Percentiles rank a stretch among this genome's conserved stretches.
phyloP scores from a whole-genome alignment of 2,113 vertebrate genomes.

The Mobula birostris region DNA sequence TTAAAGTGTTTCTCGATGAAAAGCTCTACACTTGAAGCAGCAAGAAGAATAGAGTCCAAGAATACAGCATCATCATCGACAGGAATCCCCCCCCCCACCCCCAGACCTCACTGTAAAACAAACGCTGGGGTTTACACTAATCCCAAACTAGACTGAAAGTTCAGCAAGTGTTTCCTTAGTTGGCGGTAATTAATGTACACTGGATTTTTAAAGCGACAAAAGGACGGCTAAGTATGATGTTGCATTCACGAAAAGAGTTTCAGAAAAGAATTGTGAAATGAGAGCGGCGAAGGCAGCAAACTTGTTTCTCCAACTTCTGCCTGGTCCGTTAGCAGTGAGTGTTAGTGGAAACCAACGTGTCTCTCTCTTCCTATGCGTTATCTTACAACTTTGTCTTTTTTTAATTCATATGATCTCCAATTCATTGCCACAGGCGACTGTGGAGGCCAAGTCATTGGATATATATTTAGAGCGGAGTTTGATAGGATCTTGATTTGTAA shows the following conservation, averaged over 20 bases:
- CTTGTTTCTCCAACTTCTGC: too few species aligned
- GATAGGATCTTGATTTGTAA: too few species aligned
- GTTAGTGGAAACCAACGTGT: neutral
- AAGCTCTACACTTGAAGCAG: slow-evolving; percentile 44
- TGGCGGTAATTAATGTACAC: neutral
- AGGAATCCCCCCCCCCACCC: neutral
- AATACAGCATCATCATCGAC: neutral
- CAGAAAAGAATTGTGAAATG: neutral
- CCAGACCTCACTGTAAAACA: neutral
- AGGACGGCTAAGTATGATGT: neutral
- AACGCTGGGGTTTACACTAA: neutral
- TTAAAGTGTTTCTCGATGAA: slow-evolving; percentile 51
- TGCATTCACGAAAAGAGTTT: neutral
- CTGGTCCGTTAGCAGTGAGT: neutral
- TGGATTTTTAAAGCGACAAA: neutral
- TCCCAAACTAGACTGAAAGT: neutral
- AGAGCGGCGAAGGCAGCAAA: too few species aligned
- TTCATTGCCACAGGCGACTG: too few species aligned
- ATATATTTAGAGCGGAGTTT: too few species aligned
- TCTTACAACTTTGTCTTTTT: neutral
- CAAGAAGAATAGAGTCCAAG: slow-evolving; percentile 17
- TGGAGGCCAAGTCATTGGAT: too few species aligned
- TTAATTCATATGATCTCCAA: too few species aligned
- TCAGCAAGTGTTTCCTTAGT: neutral
- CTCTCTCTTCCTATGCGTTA: neutral